Evolutionary conservation across 2,113 vertebrate species (phyloP), one percentile per base, ranked within the genome.

Genomic region (Ranitomeya variabilis): DNA sequence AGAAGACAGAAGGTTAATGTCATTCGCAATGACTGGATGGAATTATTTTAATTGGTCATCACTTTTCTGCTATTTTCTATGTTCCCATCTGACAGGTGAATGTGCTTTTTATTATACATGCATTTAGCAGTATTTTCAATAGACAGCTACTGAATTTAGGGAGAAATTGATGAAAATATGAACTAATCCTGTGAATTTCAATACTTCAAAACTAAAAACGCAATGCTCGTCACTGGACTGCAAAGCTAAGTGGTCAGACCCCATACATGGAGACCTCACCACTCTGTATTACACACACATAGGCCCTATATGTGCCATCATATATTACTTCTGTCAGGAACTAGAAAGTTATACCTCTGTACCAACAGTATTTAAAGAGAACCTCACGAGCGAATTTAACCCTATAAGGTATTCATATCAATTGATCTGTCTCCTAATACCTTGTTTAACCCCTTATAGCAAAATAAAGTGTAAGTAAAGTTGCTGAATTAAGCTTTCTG

Each of bases 41-140:
- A 31, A 51, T 83, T 67, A n/a, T 54, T 83, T 83, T 83, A 83
- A 54, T 66, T 52, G 11, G 64, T 83, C 37, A 54, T 16, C 62
- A 23, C 21, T 83, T 83, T 83, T 45, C 21, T n/a, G 60, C 62
- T 64, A 1, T n/a, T 7, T 60, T 31, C n/a, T 80, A 8, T 59
- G 55, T 80, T 23, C 23, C 5, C 51, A 7, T 3, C 8, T 81
- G 57, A 60, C 23, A 81, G 23, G 55, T 81, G 19, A 60, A 82
- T 60, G n/a, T 23, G 16, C 12, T 62, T 19, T 62, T 80, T 37
- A 31, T 62, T 19, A 11, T 21, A 37, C 16, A 7, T 37, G 31
- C 7, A 37, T 19, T 31, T 74, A 11, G 16, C 31, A 16, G 12
- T n/a, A 73, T 73, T 73, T 37, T 12, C 69, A 23, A 16, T 8